Percentiles rank a stretch among this genome's conserved stretches.
These are phyloP conservation scores for Tragelaphus eurycerus DNA, from an alignment of 2,797 vertebrate species.

Conservation along the genomic window DNA sequence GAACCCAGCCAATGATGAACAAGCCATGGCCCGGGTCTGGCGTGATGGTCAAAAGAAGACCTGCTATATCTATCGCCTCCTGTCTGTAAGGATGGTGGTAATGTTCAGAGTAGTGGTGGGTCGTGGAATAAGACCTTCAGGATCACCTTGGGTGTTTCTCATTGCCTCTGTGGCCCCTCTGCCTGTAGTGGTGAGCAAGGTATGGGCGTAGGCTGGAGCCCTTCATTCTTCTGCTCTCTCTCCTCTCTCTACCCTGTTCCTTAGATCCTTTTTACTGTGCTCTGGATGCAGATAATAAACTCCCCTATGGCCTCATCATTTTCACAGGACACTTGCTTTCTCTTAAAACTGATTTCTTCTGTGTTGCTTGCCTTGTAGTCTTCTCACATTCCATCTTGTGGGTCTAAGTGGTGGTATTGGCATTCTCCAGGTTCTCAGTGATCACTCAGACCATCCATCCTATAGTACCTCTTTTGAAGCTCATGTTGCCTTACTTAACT, in stretches of 20 bases:
- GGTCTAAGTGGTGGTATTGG: neutral
- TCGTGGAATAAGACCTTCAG: neutral
- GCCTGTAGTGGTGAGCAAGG: neutral
- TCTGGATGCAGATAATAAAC: neutral
- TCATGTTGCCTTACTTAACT: neutral
- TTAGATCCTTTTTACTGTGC: neutral
- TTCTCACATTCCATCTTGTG: neutral
- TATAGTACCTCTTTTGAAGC: neutral
- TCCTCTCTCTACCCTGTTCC: neutral
- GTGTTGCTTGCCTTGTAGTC: neutral
- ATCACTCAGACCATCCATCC: neutral
- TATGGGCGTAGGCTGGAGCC: neutral
- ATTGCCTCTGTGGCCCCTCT: neutral
- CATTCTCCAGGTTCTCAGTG: neutral
- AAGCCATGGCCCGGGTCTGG: slow-evolving; percentile 98
- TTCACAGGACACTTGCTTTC: neutral
- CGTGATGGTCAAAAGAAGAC: slow-evolving; percentile 97
- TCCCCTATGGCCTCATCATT: neutral
- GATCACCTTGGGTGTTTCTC: slow-evolving; percentile 1
- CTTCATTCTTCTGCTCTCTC: neutral
- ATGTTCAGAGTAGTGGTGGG: neutral
- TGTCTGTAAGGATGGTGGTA: slow-evolving; percentile 87
- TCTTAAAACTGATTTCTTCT: neutral
- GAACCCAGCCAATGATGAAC: slow-evolving; percentile 98
- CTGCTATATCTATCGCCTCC: slow-evolving; percentile 96